Evolutionary conservation across 2,113 vertebrate genomes (phyloP).

Genomic region (Cyprinodon brontotheroides): DNA sequence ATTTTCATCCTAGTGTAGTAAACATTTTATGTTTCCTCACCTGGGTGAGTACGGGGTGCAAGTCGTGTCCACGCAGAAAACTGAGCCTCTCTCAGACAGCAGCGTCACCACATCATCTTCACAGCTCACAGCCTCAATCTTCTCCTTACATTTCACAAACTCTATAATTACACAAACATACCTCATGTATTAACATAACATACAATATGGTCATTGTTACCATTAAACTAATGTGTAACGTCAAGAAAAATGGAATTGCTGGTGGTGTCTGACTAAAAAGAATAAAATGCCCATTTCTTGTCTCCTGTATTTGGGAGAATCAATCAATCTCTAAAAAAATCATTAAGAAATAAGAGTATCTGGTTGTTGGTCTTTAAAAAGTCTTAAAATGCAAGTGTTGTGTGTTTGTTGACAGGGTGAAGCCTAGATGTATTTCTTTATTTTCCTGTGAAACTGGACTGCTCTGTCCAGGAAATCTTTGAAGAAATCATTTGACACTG

Average conservation of each 20-base stretch:
- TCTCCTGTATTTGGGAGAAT: no score
- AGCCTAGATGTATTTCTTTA: no score
- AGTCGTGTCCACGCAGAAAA: constrained; percentile 37
- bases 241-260: background rate
- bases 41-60: background rate
- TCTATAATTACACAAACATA: constrained; percentile 29
- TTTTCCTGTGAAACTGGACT: no score
- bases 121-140: constrained; percentile 47
- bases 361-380: no score
- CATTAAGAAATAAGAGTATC: no score
- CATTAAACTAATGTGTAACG: background rate
- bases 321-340: no score
- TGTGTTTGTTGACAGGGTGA: no score
- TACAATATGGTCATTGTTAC: background rate
- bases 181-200: background rate
- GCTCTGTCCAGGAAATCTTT: no score
- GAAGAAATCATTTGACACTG: no score
- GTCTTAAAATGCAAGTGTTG: no score
- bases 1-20: background rate
- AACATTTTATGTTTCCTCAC: constrained; percentile 20
- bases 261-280: no score
- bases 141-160: constrained; percentile 33
- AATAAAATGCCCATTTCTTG: no score
- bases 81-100: constrained; percentile 32
- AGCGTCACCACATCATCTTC: constrained; percentile 29